Base-by-base conservation (phyloP, 2,797 vertebrate genomes). In the Melanogrammus aeglefinus region DNA sequence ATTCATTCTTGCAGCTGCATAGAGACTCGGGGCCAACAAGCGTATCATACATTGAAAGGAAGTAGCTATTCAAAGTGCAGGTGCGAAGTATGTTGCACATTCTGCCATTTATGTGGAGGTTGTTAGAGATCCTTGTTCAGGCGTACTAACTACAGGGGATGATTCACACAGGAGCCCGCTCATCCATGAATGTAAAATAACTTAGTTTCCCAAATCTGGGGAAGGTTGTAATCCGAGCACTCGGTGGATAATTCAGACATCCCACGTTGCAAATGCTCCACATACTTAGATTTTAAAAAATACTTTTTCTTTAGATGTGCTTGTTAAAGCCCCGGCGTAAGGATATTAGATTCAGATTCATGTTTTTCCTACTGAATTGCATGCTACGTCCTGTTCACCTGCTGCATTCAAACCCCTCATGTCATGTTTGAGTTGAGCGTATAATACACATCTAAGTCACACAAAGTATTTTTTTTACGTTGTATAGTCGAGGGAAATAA, bases 21-120 rank as follows among this genome's bases (percentile, higher is more conserved):
- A 95, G 95, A 96, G 95, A 93, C 89, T 92, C 94, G 94, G 91
- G 96, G 95, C 96, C 96, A 98, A 97, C 97, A 97, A 96, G 97
- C 96, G 97, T 96, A 96, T 96, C 96, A 95, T 93, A 91, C 94
- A 92, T 93, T 96, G 95, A 97, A 96, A 96, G 94, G 93, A 89
- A 57, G 92, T 92, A 94, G 94, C 97, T 95, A 97, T 98, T 99
- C 96, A 98, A 92, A 90, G 92, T 95, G 98, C 98, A 99, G 97
- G 97, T 99, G 98, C 97, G 95, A 96, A 95, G 94, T 95, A 94
- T 95, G 96, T 93, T 92, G 94, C 92, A 94, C 94, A 94, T 96
- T 96, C 94, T 95, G 95, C 93, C 94, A 94, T 95, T 96, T 96
- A 96, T 96, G 95, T 94, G 94, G 94, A 96, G 95, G 95, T 96